Percentiles rank a stretch among this genome's conserved stretches.
phyloP scores from a whole-genome alignment of 2,888 invertebrate genomes.

The Platerodrilus igneus region DNA sequence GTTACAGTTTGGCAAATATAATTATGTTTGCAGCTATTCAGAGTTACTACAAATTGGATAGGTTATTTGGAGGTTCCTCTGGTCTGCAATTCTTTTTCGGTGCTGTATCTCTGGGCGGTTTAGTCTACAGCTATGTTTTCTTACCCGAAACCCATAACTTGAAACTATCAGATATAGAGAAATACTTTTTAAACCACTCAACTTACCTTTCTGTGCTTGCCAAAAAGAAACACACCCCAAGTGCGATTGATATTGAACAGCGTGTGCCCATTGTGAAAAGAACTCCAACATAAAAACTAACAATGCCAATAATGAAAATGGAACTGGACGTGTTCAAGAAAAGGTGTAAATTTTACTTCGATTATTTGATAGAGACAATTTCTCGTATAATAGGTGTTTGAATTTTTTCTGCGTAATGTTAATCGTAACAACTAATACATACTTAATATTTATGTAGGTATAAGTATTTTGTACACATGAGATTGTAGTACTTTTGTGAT shows the following conservation, averaged over 20 bases:
- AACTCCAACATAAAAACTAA: background rate
- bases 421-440: too few relatives aligned
- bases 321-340: too few relatives aligned
- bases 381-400: too few relatives aligned
- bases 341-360: too few relatives aligned
- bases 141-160: slow-evolving; percentile 52
- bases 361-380: too few relatives aligned
- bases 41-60: slow-evolving; percentile 44
- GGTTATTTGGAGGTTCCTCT: slow-evolving; percentile 46
- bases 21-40: slow-evolving; percentile 56
- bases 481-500: too few relatives aligned
- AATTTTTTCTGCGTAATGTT: too few relatives aligned
- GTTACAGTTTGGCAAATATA: slow-evolving; percentile 53
- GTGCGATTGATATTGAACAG: too few relatives aligned
- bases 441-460: too few relatives aligned
- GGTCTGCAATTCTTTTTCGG: slow-evolving; percentile 55
- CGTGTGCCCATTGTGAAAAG: slow-evolving; percentile 4
- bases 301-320: too few relatives aligned
- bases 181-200: slow-evolving; percentile 47
- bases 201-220: slow-evolving; percentile 30
- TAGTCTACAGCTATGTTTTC: slow-evolving; percentile 47
- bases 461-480: too few relatives aligned
- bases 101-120: slow-evolving; percentile 45
- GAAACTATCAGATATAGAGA: slow-evolving; percentile 50
- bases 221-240: slow-evolving; percentile 1